Evolutionary conservation across 1,140 invertebrate species (phyloP), one percentile per base, ranked within the genome.

Genomic region (Halyomorpha halys): DNA sequence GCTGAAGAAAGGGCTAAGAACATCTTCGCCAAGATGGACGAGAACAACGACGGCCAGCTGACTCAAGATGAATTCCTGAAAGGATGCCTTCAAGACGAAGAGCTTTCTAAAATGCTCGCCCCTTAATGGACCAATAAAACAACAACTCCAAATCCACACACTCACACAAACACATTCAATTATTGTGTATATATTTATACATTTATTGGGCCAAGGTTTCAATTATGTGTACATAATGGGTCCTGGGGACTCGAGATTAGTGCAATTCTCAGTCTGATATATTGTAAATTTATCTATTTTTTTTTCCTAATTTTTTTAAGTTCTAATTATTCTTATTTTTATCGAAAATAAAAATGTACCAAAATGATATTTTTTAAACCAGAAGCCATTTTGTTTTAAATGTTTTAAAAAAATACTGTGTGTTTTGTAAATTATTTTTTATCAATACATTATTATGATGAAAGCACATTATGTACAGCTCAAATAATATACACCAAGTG

Each of bases 11-110:
- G 96, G 69, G 95, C 96, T 65, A 94, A 95, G 78, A 97, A 95
- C 76, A 99, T 99, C 69, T 99, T 99, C 78, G 90, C 91, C 54
- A 98, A 98, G 78, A 98, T 99, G 95, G 96, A 99, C 75, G 89
- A 94, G 74, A 98, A 99, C 81, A 94, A 94, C 77, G 96, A 98
- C 77, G 94, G 94, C 53, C 94, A 97, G 74, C 81, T 99, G 71
- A 97, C 94, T 49, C 91, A 98, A 77, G 92, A 98, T 67, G 97
- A 99, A 78, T 99, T 99, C 78, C 86, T 99, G 27, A 96, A 97
- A 76, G 97, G 97, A 54, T 99, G 97, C 76, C 85, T 98, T 71
- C 92, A 97, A 74, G 97, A 99, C 74, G 94, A 96, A 76, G 91
- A 95, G 73, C 82, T 98, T 45, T 96, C 91, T 63, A 94, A 94